A percentile compares a stretch with the other conserved stretches of the same genome.
phyloP scores from a whole-genome alignment of 2,797 vertebrate species.

The Accipiter minullus region DNA sequence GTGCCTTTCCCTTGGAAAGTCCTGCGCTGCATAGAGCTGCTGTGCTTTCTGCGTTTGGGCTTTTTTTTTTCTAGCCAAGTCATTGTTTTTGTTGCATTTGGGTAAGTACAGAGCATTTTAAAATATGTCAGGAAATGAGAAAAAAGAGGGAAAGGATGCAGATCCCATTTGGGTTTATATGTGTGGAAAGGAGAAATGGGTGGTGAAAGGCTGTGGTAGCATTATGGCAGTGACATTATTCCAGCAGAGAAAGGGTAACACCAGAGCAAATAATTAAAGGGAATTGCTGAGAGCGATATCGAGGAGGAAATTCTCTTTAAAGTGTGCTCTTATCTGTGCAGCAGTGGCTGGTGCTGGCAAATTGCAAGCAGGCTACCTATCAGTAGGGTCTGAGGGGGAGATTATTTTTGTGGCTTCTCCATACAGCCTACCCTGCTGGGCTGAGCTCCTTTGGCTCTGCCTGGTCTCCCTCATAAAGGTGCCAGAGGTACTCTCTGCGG shows the following conservation, averaged over 20 bases:
- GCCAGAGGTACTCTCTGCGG: background rate
- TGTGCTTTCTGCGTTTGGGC: background rate
- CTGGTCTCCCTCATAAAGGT: background rate
- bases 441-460: background rate
- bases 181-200: background rate
- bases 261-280: background rate
- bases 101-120: rapidly evolving
- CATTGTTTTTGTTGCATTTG: background rate
- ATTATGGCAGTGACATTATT: rapidly evolving
- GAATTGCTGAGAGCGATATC: background rate
- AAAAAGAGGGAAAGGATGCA: background rate
- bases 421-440: background rate
- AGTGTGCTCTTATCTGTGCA: background rate
- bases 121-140: background rate
- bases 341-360: background rate
- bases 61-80: background rate
- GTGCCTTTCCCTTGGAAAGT: background rate
- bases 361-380: background rate
- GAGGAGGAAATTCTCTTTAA: background rate
- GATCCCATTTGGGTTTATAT: rapidly evolving
- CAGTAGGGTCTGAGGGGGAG: background rate
- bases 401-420: background rate
- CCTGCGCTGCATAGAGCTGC: background rate
- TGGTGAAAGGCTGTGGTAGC: background rate
- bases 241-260: background rate